Evolutionary conservation across 2,113 vertebrate genomes (phyloP).

Genomic region (Choloepus hoffmanni): DNA sequence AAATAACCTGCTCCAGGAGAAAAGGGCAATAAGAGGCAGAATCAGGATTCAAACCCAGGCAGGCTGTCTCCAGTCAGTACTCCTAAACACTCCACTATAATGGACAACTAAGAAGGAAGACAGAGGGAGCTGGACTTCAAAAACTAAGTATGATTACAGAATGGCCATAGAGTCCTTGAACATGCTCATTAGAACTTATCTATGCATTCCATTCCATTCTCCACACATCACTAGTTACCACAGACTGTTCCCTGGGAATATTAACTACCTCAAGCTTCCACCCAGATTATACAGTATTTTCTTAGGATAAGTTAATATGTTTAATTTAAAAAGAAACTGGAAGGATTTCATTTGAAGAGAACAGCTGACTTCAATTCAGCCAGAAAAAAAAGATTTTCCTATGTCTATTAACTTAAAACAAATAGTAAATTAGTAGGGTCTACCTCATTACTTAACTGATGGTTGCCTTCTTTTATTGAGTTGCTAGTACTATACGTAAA

Average conservation of each 20-base stretch:
- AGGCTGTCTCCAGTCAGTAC: background rate
- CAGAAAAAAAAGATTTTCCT: background rate
- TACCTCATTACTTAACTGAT: background rate
- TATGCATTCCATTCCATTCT: background rate
- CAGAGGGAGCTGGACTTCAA: background rate
- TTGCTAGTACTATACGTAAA: background rate
- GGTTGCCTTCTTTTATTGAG: conserved; percentile 16
- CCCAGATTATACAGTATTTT: background rate
- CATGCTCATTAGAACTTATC: background rate
- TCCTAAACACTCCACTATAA: background rate
- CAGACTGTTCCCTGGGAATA: background rate
- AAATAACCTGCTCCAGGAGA: background rate
- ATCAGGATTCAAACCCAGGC: background rate
- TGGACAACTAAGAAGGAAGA: background rate
- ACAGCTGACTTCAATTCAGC: background rate
- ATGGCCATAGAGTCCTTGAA: background rate
- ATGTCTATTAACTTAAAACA: conserved; percentile 18
- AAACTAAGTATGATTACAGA: background rate
- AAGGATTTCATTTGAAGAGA: conserved; percentile 51
- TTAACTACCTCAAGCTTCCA: background rate
- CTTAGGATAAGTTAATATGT: background rate
- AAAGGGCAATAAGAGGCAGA: background rate
- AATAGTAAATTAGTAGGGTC: conserved; percentile 36
- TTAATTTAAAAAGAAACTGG: background rate
- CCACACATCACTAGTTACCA: background rate